Base-by-base conservation (phyloP, 2,797 vertebrate genomes). In the Epinephelus awoara region DNA sequence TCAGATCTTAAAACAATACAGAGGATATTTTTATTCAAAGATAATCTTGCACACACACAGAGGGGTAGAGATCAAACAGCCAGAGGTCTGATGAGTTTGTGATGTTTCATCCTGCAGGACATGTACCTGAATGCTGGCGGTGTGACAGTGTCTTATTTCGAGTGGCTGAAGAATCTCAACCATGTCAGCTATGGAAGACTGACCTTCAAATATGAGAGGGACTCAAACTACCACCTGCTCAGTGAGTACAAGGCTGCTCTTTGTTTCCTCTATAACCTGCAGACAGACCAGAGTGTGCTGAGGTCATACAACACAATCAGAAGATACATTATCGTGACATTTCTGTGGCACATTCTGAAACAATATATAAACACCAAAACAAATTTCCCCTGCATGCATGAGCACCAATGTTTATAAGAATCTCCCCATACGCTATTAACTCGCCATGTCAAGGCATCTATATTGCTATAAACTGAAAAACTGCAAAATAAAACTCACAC, bases 151-250 rank as follows among this genome's bases (percentile, higher is more conserved):
- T 99, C 98, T 29, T 99, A 99, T 85, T 99, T 99, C 69, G 98
- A 99, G 91, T 99, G 98, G 98, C 95, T 99, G 88, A 99, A 99
- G 95, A 99, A 99, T 93, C 96, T 99, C 75, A 99, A 99, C 93
- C 98, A 99, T 0, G 98, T 99, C 95, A 99, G 98, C 91, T 99
- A 99, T 1, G 98, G 98, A 52, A 96, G 98, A 54, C 89, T 99
- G 95, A 97, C 98, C 89, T 99, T 99, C 95, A 99, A 99, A 87
- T 99, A 99, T 2, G 98, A 99, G 94, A 96, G 98, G 65, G 98
- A 99, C 92, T 99, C 98, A 73, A 99, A 99, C 95, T 99, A 99
- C 94, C 98, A 99, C 91, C 96, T 99, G 83, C 97, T 99, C 82
- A 99, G 98, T 99, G 92, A 96, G 98, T 97, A 63, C 66, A 77